Conservation (phyloP, 2,797 vertebrate genomes). For the Scyliorhinus canicula region DNA sequence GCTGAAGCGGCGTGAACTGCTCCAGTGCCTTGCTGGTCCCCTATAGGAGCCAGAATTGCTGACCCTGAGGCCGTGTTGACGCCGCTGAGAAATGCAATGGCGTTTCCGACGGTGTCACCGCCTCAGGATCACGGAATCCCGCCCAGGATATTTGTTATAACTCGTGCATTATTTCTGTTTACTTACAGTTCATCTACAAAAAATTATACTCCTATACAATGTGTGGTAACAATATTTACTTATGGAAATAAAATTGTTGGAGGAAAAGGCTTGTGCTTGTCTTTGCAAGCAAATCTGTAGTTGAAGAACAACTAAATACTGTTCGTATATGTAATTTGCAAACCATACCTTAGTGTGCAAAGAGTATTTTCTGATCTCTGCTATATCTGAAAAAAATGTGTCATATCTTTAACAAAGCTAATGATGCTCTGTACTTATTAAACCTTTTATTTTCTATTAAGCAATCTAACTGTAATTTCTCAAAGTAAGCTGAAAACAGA, state of each 20-base stretch:
- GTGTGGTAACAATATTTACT: background rate
- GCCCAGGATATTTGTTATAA: conserved; percentile 8
- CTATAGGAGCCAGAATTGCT: no score
- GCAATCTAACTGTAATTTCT: background rate
- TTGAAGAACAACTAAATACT: background rate
- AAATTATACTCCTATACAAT: background rate
- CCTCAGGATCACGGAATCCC: no score
- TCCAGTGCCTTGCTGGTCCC: no score
- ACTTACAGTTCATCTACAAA: background rate
- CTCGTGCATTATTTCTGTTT: background rate
- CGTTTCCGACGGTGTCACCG: no score
- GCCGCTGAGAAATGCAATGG: no score
- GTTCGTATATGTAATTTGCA: background rate
- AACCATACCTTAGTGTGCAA: background rate
- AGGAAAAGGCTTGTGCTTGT: background rate
- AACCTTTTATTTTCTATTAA: background rate
- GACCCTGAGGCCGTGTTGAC: no score
- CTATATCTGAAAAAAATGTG: background rate
- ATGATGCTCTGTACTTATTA: background rate
- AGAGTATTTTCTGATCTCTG: background rate
- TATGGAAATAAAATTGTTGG: background rate
- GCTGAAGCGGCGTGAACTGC: no score
- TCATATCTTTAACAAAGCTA: background rate
- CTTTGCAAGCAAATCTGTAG: background rate
- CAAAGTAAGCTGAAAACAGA: background rate